Conservation (phyloP, 2,797 vertebrate genomes). For the Peromyscus aztecus region DNA sequence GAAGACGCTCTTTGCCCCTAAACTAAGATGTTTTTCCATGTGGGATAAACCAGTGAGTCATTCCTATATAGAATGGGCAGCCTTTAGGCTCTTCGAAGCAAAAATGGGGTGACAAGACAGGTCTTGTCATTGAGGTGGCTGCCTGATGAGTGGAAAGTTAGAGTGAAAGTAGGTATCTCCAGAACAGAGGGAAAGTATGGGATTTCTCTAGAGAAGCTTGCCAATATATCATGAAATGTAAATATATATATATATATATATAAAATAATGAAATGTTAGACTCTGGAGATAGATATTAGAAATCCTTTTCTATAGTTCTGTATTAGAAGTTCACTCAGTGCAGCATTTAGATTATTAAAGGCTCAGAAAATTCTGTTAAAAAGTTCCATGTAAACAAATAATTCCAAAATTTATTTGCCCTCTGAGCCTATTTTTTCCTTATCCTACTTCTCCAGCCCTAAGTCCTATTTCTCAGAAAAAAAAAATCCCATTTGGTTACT, state of each 20-base stretch:
- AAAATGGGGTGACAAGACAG: not conserved
- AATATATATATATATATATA: too few species aligned
- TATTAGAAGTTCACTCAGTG: slow-evolving; percentile 6
- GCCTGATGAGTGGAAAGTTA: not conserved
- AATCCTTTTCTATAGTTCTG: not conserved
- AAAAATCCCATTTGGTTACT: not conserved
- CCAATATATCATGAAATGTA: not conserved
- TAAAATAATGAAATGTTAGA: not conserved
- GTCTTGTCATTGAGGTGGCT: not conserved
- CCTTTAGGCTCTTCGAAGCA: not conserved
- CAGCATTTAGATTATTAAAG: slow-evolving; percentile 62
- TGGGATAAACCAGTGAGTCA: slow-evolving; percentile 2
- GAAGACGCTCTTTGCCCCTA: slow-evolving; percentile 1
- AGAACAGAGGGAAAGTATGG: not conserved
- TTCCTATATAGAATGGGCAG: not conserved
- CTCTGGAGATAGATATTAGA: not conserved
- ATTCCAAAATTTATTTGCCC: slow-evolving; percentile 32
- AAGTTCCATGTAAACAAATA: not conserved
- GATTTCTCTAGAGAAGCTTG: not conserved
- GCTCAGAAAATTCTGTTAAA: not conserved
- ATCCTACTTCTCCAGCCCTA: not conserved
- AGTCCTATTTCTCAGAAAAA: not conserved
- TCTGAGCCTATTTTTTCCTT: not conserved
- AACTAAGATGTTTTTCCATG: not conserved
- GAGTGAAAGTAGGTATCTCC: not conserved